A percentile compares a stretch with the other conserved stretches of the same genome.
Evolutionary conservation across 2,113 vertebrate species (phyloP).

Genomic region (Paraplagusia blochii): DNA sequence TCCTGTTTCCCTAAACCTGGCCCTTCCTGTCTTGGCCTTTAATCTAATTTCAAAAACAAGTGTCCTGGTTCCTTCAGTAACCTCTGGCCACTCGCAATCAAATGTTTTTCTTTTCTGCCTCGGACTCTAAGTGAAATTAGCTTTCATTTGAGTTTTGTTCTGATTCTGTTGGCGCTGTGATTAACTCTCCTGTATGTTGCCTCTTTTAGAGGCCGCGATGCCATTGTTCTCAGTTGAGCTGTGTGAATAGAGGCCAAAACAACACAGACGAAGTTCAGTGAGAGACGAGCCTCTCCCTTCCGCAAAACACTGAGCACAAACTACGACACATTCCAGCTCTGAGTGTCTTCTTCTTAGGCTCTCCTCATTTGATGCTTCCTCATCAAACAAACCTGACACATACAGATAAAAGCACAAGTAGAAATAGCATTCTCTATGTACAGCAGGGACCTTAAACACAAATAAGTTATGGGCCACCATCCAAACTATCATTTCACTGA

Average conservation of each 20-base stretch:
- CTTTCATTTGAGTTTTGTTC: conserved; percentile 3
- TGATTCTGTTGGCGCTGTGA: background rate
- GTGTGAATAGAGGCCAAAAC: conserved; percentile 55
- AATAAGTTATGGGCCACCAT: no score
- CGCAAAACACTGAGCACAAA: conserved; percentile 41
- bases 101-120: background rate
- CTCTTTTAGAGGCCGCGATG: conserved; percentile 31
- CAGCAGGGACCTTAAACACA: no score
- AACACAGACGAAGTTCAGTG: conserved; percentile 27
- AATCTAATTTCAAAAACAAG: conserved; percentile 69
- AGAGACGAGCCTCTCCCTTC: conserved; percentile 67
- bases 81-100: background rate
- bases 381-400: background rate
- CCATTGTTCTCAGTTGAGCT: conserved; percentile 61
- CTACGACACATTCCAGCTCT: conserved; percentile 40
- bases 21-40: conserved; percentile 78
- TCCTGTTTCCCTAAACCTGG: conserved; percentile 81
- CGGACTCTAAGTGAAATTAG: background rate
- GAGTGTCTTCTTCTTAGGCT: conserved; percentile 26
- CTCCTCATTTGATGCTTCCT: conserved; percentile 4
- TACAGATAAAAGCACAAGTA: no score
- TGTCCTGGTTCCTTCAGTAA: conserved; percentile 2
- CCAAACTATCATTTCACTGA: no score
- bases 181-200: no score
- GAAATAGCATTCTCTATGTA: no score